Conservation (phyloP, 2,113 vertebrate species). For the Trichomycterus rosablanca region DNA sequence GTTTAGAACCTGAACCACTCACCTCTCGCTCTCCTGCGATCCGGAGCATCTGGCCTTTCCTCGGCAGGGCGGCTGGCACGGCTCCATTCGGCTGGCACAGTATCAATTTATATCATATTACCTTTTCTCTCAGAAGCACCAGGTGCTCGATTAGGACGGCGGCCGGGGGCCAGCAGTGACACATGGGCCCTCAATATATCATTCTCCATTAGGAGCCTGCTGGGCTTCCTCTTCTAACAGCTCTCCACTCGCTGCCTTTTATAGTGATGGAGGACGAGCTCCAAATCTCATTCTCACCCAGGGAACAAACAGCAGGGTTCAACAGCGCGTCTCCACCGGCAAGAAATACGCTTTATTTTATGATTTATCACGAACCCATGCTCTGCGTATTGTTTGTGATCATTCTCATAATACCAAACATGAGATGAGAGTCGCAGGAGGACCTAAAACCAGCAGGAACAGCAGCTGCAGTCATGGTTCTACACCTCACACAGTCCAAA, state of each 20-base stretch:
- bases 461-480: too few species aligned
- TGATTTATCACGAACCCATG: too few species aligned
- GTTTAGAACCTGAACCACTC: slow-evolving; percentile 29
- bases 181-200: slow-evolving; percentile 53
- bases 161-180: slow-evolving; percentile 47
- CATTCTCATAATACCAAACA: too few species aligned
- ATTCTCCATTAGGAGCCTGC: slow-evolving; percentile 50
- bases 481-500: too few species aligned
- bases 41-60: slow-evolving; percentile 49
- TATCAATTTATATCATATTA: slow-evolving; percentile 61
- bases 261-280: slow-evolving; percentile 1
- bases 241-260: slow-evolving; percentile 18
- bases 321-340: too few species aligned
- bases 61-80: slow-evolving; percentile 32
- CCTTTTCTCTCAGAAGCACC: slow-evolving; percentile 51
- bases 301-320: too few species aligned
- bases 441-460: too few species aligned
- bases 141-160: slow-evolving; percentile 55
- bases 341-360: too few species aligned
- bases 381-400: too few species aligned
- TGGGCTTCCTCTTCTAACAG: slow-evolving; percentile 21
- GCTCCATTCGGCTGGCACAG: slow-evolving; percentile 36
- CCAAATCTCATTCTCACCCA: too few species aligned
- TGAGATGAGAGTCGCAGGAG: too few species aligned
- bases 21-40: slow-evolving; percentile 34